Evolutionary conservation across 2,113 vertebrate species (phyloP).

Genomic region (Castor canadensis): DNA sequence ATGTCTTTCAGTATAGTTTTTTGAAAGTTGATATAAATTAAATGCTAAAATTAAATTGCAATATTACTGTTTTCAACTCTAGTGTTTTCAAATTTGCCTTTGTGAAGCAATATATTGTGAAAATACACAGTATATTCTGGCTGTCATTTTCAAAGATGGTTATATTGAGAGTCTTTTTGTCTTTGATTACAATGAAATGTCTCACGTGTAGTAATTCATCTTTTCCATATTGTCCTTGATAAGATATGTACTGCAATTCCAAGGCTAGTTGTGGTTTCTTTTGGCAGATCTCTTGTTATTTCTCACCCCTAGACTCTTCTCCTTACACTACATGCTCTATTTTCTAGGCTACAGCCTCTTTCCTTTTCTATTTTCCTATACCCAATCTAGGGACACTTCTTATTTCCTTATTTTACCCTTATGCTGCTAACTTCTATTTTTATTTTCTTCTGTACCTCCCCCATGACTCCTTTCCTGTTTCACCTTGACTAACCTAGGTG

Average conservation of each 20-base stretch:
- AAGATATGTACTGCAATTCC: accelerated
- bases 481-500: background rate
- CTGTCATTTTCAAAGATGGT: background rate
- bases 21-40: background rate
- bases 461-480: background rate
- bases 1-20: background rate
- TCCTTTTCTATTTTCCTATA: background rate
- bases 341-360: background rate
- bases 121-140: background rate
- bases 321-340: background rate
- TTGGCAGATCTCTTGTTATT: background rate
- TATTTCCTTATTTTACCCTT: background rate
- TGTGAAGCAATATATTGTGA: background rate
- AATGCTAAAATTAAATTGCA: background rate
- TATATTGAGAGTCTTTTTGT: background rate
- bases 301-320: accelerated
- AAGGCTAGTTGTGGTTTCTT: background rate
- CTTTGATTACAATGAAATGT: background rate
- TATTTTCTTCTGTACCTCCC: background rate
- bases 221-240: background rate
- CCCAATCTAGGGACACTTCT: background rate
- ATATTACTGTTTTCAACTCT: background rate
- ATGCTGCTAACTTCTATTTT: background rate
- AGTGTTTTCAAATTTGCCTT: background rate
- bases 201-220: background rate